A percentile compares a stretch with the other conserved stretches of the same genome.
Conservation (phyloP, 2,113 vertebrate species). For the Lophius piscatorius region DNA sequence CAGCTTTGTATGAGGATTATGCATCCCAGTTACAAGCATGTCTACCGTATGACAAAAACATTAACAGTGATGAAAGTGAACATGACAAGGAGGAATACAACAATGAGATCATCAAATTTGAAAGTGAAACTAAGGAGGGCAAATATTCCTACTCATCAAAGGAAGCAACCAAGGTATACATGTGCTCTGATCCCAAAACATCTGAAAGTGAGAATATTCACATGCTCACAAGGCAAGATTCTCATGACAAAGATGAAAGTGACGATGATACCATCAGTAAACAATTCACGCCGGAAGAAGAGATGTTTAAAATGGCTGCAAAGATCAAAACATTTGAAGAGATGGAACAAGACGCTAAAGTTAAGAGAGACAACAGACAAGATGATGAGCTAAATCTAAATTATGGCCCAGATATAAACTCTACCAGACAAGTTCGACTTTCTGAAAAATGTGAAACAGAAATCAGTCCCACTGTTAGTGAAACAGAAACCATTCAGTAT, state of each 20-base stretch:
- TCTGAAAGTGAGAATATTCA: constrained; percentile 70
- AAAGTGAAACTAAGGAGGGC: constrained; percentile 81
- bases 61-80: constrained; percentile 34
- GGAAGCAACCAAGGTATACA: constrained; percentile 75
- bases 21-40: constrained; percentile 76
- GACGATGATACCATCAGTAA: constrained; percentile 72
- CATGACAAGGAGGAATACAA: constrained; percentile 24
- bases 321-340: constrained; percentile 96
- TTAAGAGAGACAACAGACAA: constrained; percentile 79
- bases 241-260: constrained; percentile 58
- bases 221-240: constrained; percentile 70
- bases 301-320: constrained; percentile 99
- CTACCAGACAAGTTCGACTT: constrained; percentile 75
- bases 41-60: constrained; percentile 48
- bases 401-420: constrained; percentile 75
- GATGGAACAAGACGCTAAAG: constrained; percentile 91
- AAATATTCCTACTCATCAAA: constrained; percentile 78
- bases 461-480: not conserved
- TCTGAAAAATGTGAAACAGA: constrained; percentile 40
- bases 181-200: constrained; percentile 83
- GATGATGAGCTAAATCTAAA: constrained; percentile 58
- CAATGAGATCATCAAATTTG: constrained; percentile 76
- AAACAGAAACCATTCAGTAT: constrained; percentile 10
- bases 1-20: constrained; percentile 73
- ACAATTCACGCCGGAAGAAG: constrained; percentile 92